Conservation (phyloP, 2,888 invertebrate genomes). For the Chrysolina haemoptera region DNA sequence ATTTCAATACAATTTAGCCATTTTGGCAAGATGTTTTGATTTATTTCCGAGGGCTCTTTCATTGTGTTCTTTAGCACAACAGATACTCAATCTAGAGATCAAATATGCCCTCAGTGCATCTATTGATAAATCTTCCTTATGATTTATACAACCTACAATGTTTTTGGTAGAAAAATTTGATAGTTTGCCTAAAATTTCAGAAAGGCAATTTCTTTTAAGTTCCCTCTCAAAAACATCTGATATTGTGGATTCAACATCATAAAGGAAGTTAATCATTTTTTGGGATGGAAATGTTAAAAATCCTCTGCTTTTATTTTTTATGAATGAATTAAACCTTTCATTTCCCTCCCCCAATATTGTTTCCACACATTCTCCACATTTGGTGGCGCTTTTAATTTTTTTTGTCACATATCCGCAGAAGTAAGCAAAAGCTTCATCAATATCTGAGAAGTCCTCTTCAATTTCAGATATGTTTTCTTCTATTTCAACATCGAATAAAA, state of each 20-base stretch:
- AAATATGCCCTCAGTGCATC: not conserved
- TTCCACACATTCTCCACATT: constrained; percentile 6
- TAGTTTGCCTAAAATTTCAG: not conserved
- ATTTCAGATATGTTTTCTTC: constrained; percentile 10
- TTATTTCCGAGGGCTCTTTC: not conserved
- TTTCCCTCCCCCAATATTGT: constrained; percentile 6
- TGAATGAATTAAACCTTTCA: not conserved
- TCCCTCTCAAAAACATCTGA: constrained; percentile 1
- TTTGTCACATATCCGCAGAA: constrained; percentile 17
- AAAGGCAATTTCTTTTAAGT: constrained; percentile 7
- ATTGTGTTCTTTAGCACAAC: not conserved
- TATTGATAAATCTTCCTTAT: not conserved
- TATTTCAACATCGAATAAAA: constrained; percentile 8
- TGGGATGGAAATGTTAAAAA: constrained; percentile 19
- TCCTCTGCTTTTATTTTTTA: constrained; percentile 4
- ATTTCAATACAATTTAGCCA: not conserved
- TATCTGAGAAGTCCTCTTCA: constrained; percentile 2
- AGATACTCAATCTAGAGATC: not conserved
- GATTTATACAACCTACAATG: not conserved
- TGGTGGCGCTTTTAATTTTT: constrained; percentile 12
- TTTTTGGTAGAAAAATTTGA: not conserved
- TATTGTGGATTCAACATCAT: not conserved
- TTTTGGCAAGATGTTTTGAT: not conserved
- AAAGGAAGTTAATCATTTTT: not conserved
- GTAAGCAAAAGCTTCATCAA: constrained; percentile 23